Conservation (phyloP, 2,113 vertebrate species). For the Taxidea taxus region DNA sequence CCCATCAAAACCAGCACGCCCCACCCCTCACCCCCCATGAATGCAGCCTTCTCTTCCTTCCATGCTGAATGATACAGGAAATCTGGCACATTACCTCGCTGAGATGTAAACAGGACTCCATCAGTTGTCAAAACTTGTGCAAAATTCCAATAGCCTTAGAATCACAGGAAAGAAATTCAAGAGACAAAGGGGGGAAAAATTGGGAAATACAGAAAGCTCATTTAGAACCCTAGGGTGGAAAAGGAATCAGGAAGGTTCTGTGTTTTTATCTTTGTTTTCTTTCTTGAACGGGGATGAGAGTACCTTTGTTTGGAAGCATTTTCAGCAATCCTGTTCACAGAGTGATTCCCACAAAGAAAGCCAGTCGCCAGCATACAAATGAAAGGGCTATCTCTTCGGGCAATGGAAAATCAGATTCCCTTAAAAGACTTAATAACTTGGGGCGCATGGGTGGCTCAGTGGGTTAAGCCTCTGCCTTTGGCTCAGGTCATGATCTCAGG, state of each 20-base stretch:
- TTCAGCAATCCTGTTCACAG: not conserved
- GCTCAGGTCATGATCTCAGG: too few relatives aligned
- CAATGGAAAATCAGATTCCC: not conserved
- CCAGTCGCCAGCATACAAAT: not conserved
- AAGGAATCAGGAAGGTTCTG: not conserved
- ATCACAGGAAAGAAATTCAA: not conserved
- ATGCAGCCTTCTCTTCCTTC: not conserved
- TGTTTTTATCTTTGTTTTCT: not conserved
- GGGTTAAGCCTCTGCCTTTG: too few relatives aligned
- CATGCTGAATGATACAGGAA: not conserved
- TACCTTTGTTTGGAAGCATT: not conserved
- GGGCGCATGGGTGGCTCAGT: too few relatives aligned
- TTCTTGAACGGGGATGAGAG: not conserved
- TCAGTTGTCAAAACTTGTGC: slow-evolving; percentile 48
- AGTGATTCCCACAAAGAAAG: not conserved
- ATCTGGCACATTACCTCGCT: not conserved
- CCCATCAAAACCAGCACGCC: not conserved
- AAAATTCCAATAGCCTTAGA: slow-evolving; percentile 55
- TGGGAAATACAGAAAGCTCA: not conserved
- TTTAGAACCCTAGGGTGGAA: not conserved
- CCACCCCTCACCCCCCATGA: not conserved
- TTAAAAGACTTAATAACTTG: not conserved
- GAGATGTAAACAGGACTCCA: not conserved
- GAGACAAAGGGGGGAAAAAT: not conserved
- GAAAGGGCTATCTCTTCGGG: not conserved